These are phyloP conservation scores for Oxyruncus cristatus DNA, from an alignment of 2,113 vertebrate species.

Conservation along the genomic window DNA sequence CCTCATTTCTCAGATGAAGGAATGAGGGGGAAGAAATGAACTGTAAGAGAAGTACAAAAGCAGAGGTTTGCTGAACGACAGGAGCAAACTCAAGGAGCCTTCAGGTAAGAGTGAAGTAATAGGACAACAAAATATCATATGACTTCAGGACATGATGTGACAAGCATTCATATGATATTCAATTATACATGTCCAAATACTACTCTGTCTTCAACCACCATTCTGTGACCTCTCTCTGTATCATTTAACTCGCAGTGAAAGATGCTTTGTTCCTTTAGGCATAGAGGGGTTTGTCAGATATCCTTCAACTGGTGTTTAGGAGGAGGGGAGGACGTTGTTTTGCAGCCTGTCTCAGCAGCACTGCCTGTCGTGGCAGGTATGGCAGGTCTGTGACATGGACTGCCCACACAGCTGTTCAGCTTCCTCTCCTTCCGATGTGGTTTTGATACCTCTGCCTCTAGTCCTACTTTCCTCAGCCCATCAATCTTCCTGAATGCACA, in stretches of 20 bases:
- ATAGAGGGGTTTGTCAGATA: background rate
- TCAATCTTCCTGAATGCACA: background rate
- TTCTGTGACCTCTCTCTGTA: background rate
- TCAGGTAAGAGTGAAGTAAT: background rate
- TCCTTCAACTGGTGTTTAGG: background rate
- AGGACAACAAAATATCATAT: background rate
- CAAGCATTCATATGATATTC: background rate
- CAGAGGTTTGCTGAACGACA: background rate
- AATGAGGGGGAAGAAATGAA: background rate
- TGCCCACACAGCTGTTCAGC: background rate
- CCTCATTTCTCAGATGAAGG: background rate
- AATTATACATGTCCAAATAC: background rate
- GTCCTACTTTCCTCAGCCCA: background rate
- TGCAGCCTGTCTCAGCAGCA: background rate
- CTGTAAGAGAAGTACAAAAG: background rate
- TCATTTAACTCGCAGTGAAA: background rate
- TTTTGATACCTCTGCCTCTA: background rate
- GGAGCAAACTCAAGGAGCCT: background rate
- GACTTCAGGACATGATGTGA: background rate
- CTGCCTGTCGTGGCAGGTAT: background rate
- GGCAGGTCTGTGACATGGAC: background rate
- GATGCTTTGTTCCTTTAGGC: background rate
- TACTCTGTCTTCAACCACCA: background rate
- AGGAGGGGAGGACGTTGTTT: rapidly evolving
- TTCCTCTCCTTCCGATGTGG: background rate